Evolutionary conservation across 1,140 invertebrate genomes (phyloP).

Genomic region (Drosophila orena): DNA sequence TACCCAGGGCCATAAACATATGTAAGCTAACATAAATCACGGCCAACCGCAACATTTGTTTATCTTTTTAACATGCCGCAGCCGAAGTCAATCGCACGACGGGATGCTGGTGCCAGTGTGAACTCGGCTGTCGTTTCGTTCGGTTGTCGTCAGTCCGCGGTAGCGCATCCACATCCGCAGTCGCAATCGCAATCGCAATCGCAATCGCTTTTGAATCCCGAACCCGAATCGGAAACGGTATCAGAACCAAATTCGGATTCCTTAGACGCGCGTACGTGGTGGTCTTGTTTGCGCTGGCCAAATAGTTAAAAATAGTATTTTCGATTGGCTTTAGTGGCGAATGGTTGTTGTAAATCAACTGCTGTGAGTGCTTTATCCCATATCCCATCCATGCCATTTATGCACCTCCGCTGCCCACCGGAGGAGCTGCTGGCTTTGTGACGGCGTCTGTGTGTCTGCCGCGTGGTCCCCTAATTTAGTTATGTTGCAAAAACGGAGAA

Average conservation of each 20-base stretch:
- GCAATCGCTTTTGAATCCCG: too few species aligned
- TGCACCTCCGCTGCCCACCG: slow-evolving; percentile 3
- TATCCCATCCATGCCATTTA: background rate
- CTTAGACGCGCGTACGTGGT: slow-evolving; percentile 5
- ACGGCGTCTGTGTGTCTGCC: slow-evolving; percentile 47
- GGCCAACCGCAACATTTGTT: slow-evolving; percentile 64
- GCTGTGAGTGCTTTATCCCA: slow-evolving; percentile 16
- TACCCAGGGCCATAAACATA: slow-evolving; percentile 20
- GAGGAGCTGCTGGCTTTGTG: slow-evolving; percentile 24
- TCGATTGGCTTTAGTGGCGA: slow-evolving; percentile 17
- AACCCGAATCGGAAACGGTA: too few species aligned
- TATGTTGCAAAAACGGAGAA: slow-evolving; percentile 60
- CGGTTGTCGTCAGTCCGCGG: slow-evolving; percentile 22
- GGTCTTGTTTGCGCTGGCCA: slow-evolving; percentile 1
- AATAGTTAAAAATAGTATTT: slow-evolving; percentile 37
- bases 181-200: slow-evolving; percentile 1
- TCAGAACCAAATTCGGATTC: too few species aligned
- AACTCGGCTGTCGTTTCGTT: slow-evolving; percentile 50
- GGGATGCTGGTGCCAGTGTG: slow-evolving; percentile 59
- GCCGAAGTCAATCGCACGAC: slow-evolving; percentile 32
- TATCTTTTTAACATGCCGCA: slow-evolving; percentile 63
- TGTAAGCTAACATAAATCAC: slow-evolving; percentile 56
- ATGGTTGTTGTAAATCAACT: slow-evolving; percentile 43
- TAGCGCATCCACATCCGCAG: background rate
- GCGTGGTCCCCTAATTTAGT: slow-evolving; percentile 59